Conservation (phyloP, 2,888 invertebrate species). For the Lasioglossum figueresi region DNA sequence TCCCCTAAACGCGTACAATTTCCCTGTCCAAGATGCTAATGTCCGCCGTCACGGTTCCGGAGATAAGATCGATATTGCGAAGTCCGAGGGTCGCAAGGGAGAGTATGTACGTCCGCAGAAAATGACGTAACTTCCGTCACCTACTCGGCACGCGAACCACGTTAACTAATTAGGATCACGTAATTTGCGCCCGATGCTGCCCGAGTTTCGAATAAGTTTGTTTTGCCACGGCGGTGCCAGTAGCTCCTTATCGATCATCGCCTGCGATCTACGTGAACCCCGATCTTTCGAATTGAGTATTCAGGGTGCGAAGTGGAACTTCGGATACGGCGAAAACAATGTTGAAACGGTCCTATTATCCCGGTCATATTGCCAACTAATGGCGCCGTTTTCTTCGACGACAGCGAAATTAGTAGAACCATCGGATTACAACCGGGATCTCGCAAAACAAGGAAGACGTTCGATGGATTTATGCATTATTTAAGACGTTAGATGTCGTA, state of each 20-base stretch:
- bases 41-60: conserved; percentile 14
- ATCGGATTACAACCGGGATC: background rate
- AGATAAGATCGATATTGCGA: conserved; percentile 43
- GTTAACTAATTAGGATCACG: conserved; percentile 44
- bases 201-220: conserved; percentile 16
- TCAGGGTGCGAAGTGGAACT: background rate
- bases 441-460: background rate
- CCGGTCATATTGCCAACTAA: background rate
- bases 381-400: background rate
- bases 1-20: conserved; percentile 17
- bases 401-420: background rate
- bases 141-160: conserved; percentile 36
- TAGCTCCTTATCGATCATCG: background rate
- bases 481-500: too few species aligned
- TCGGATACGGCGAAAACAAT: background rate
- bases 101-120: conserved; percentile 5
- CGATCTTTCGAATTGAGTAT: background rate
- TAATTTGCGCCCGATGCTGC: conserved; percentile 13
- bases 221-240: background rate
- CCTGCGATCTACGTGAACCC: background rate
- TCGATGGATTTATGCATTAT: too few species aligned
- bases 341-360: background rate
- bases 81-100: conserved; percentile 23
- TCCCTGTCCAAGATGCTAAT: conserved; percentile 41
- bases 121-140: conserved; percentile 44